A percentile compares a stretch with the other conserved stretches of the same genome.
These are phyloP conservation scores for Penaeus chinensis DNA, from an alignment of 1,140 invertebrate genomes.

Conservation along the genomic window DNA sequence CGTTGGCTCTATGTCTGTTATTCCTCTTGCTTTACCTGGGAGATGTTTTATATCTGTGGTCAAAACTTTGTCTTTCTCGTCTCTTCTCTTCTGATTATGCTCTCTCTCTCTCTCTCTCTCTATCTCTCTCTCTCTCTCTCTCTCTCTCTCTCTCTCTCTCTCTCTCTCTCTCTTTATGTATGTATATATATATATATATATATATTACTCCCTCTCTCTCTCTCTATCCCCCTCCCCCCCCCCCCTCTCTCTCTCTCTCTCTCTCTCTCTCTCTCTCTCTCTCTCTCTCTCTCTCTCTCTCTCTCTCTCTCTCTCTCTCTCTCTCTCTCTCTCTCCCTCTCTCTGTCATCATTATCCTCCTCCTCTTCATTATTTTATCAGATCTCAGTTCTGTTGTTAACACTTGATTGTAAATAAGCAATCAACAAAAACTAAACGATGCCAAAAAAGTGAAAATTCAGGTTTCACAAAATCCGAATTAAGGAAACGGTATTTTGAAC, in stretches of 20 bases:
- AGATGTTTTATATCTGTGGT: background rate
- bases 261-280: constrained; percentile 14
- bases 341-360: background rate
- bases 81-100: background rate
- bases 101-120: constrained; percentile 16
- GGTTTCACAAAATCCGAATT: no score
- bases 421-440: no score
- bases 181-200: no score
- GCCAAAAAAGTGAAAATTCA: no score
- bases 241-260: constrained; percentile 17
- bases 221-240: background rate
- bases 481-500: no score
- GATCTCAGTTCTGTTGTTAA: no score
- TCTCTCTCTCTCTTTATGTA: constrained; percentile 25
- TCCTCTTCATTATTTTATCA: no score
- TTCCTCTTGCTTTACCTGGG: background rate
- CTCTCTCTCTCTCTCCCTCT: constrained; percentile 17
- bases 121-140: background rate
- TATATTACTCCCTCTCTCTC: background rate
- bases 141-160: constrained; percentile 5
- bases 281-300: background rate
- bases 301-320: constrained; percentile 20
- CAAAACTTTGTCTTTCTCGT: background rate
- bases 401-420: no score
- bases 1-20: no score